Percentiles rank a stretch among this genome's conserved stretches.
phyloP scores from a whole-genome alignment of 2,113 vertebrate genomes.

The Sylvicapra grimmia region DNA sequence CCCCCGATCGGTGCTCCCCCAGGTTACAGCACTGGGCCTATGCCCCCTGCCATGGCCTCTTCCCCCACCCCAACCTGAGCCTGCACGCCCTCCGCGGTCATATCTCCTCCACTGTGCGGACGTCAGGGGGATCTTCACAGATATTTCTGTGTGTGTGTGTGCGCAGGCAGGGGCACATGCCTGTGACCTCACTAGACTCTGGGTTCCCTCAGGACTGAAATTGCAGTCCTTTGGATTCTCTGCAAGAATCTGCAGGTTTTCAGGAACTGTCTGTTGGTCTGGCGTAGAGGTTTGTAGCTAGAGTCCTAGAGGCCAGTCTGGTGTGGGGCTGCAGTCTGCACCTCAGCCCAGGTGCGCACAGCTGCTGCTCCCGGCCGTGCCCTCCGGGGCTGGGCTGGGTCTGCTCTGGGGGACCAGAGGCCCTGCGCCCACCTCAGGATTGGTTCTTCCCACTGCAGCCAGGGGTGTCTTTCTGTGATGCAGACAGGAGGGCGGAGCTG shows the following conservation, averaged over 20 bases:
- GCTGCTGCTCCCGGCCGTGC: background rate
- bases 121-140: background rate
- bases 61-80: accelerated
- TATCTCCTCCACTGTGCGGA: too few relatives aligned
- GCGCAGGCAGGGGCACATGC: accelerated
- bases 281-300: background rate
- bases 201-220: background rate
- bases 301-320: background rate
- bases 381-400: background rate
- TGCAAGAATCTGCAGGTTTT: background rate
- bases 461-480: background rate
- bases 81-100: accelerated
- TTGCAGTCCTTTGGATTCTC: background rate
- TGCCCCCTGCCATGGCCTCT: background rate
- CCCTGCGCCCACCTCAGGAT: background rate
- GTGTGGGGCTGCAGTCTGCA: background rate
- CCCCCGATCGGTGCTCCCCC: accelerated
- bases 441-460: accelerated
- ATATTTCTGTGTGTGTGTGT: background rate
- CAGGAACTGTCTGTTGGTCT: background rate
- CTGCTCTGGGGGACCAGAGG: background rate
- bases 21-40: accelerated
- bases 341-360: background rate
- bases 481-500: background rate
- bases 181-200: background rate